Evolutionary conservation across 2,888 invertebrate genomes (phyloP).

Genomic region (Cataglyphis albicans): DNA sequence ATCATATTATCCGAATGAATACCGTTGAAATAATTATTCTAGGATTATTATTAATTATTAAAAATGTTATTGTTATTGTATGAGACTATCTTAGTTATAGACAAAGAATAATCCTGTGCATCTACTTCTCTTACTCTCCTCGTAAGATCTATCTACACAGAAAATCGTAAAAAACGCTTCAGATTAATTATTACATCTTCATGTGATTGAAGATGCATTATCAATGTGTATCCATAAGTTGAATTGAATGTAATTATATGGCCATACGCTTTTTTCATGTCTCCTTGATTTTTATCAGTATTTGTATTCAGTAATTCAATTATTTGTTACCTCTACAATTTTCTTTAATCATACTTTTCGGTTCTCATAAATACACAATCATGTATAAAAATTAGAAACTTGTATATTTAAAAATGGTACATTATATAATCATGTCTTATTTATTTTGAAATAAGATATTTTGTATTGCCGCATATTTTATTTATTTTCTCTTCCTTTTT

Average conservation of each 20-base stretch:
- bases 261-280: not conserved
- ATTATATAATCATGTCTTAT: slow-evolving; percentile 2
- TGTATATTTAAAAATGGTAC: not conserved
- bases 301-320: not conserved
- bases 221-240: slow-evolving; percentile 56
- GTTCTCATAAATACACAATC: not conserved
- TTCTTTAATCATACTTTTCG: slow-evolving; percentile 4
- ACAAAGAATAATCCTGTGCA: slow-evolving; percentile 51
- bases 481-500: not conserved
- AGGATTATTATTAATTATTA: not conserved
- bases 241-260: slow-evolving; percentile 12
- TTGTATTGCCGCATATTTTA: not conserved
- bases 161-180: slow-evolving; percentile 59
- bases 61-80: not conserved
- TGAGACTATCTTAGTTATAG: not conserved
- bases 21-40: not conserved
- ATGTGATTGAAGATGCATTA: slow-evolving; percentile 55
- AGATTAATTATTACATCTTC: slow-evolving; percentile 60
- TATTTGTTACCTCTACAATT: not conserved
- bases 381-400: slow-evolving; percentile 6
- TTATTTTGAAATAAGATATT: not conserved
- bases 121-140: slow-evolving; percentile 30
- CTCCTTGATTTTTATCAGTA: slow-evolving; percentile 9
- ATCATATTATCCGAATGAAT: not conserved
- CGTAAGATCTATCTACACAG: slow-evolving; percentile 38